These are phyloP conservation scores for Rhinolophus ferrumequinum DNA, from an alignment of 2,113 vertebrate genomes.

Conservation along the genomic window DNA sequence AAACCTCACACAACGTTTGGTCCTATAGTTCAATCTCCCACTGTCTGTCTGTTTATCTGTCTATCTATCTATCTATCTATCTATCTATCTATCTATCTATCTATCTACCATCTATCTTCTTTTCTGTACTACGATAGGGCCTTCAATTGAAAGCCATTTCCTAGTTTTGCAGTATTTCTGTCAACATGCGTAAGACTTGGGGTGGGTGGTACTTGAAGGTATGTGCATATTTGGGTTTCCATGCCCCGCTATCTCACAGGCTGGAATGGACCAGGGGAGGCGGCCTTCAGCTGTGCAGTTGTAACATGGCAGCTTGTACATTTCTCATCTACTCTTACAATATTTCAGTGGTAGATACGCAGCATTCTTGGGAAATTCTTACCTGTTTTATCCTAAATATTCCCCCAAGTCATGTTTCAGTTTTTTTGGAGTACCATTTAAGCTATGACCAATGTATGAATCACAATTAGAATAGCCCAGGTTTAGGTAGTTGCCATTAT, in stretches of 20 bases:
- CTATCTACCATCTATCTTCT: not conserved
- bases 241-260: not conserved
- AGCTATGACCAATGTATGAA: not conserved
- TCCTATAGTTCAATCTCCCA: not conserved
- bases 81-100: not conserved
- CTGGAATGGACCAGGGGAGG: too few species aligned
- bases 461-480: not conserved
- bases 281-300: not conserved
- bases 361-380: not conserved
- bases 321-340: not conserved
- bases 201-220: not conserved
- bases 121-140: not conserved
- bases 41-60: not conserved
- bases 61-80: not conserved
- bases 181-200: not conserved
- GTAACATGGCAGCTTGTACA: not conserved
- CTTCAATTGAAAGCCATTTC: not conserved
- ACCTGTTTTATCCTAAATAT: not conserved
- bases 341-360: not conserved
- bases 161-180: not conserved
- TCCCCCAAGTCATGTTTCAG: not conserved
- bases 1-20: not conserved
- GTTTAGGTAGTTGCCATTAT: not conserved
- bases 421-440: not conserved
- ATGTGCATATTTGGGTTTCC: accelerated